Base-by-base conservation (phyloP, 2,113 vertebrate species). In the Tragelaphus scriptus region DNA sequence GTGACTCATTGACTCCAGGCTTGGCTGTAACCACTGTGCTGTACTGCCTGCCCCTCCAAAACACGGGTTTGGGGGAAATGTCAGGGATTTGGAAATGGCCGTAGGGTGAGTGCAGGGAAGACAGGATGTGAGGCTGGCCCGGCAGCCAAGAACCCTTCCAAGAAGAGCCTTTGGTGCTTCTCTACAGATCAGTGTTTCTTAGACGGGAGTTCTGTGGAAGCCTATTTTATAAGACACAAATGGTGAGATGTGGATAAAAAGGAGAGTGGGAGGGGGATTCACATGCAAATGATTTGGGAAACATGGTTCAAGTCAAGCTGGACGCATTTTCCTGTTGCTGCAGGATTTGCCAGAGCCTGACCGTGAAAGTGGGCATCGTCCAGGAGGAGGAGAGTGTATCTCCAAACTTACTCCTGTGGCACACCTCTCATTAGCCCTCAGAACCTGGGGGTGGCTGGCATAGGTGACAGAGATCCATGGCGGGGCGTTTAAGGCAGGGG, bases 271-370 rank as follows among this genome's bases (percentile, higher is more conserved):
- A 51, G 7, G 47, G 19, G 17, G 26, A 14, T 36, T 19, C 3
- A 3, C 1, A 13, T 10, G 32, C 49, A 36, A 53, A 65, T 10
- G 16, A 40, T 44, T 53, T 36, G 87, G 61, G 10, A 86, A 85
- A n/a, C 15, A 5, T 13, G 21, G 53, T 58, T 81, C 6, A 51
- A 63, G 26, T 16, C 6, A 12, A 59, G 47, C 63, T 9, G 68
- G 56, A 6, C 4, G 6, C 19, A 6, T n/a, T 91, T 86, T 44
- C 80, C 85, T 53, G 87, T 58, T 40, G 36, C 81, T 15, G 7
- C 30, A 58, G 55, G 85, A 86, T 55, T 47, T 85, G 13, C 63
- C 85, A 81, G 90, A 88, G 30, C 88, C 90, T 75, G 85, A 16
- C 71, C 15, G 0, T 2, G 19, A 79, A 75, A 25, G 63, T 13